Conservation (phyloP, 2,113 vertebrate genomes). For the Fregetta grallaria region DNA sequence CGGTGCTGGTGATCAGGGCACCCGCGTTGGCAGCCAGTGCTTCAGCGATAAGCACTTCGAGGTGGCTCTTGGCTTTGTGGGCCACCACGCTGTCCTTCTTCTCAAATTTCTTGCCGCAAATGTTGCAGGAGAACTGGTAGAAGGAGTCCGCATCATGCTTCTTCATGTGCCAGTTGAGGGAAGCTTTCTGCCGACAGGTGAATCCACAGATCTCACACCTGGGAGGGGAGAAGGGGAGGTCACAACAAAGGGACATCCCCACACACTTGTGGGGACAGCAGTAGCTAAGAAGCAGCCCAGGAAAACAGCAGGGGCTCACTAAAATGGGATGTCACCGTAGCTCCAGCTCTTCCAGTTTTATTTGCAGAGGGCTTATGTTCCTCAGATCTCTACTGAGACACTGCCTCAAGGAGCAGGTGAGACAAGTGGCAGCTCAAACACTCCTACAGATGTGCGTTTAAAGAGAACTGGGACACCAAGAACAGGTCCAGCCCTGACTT, state of each 20-base stretch:
- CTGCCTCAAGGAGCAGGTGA: neutral
- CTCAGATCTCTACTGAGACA: neutral
- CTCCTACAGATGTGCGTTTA: rapidly evolving
- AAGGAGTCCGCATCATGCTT: conserved; percentile 96
- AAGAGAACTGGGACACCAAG: neutral
- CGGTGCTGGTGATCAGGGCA: conserved; percentile 90
- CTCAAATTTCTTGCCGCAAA: conserved; percentile 98
- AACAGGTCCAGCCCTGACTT: neutral
- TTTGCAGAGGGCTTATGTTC: neutral
- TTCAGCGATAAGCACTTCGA: conserved; percentile 95
- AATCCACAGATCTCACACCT: conserved; percentile 99
- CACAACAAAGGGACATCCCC: neutral
- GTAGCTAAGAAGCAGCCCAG: neutral
- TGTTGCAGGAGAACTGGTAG: conserved; percentile 98
- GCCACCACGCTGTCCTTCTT: conserved; percentile 99
- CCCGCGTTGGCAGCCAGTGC: conserved; percentile 94
- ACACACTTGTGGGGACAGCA: rapidly evolving
- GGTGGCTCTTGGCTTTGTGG: conserved; percentile 98
- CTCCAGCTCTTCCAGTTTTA: neutral
- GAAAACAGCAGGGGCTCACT: neutral
- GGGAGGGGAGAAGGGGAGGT: neutral
- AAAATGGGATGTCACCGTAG: neutral
- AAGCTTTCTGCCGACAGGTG: conserved; percentile 97
- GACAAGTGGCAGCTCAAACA: neutral
- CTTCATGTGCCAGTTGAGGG: conserved; percentile 99